These are phyloP conservation scores for Tetropium fuscum DNA, from an alignment of 2,888 invertebrate genomes.

Conservation along the genomic window DNA sequence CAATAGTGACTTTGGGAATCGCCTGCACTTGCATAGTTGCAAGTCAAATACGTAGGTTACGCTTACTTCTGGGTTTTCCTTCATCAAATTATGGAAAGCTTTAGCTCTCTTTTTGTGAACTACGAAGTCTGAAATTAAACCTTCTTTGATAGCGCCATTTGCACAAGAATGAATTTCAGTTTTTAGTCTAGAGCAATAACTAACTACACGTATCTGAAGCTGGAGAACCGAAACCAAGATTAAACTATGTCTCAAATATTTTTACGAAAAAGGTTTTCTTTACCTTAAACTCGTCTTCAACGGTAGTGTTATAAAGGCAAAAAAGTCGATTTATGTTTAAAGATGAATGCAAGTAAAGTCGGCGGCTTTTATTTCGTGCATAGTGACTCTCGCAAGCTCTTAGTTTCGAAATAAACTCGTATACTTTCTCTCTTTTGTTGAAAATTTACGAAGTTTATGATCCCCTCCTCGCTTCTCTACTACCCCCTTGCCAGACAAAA, in stretches of 20 bases:
- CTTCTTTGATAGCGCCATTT: not conserved
- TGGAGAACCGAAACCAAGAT: constrained; percentile 9
- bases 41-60: constrained; percentile 15
- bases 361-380: constrained; percentile 21
- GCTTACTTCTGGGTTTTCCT: constrained; percentile 15
- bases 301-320: constrained; percentile 16
- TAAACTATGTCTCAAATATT: constrained; percentile 24
- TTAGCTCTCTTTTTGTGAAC: constrained; percentile 36
- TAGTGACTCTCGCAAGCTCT: constrained; percentile 29
- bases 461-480: constrained; percentile 18
- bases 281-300: constrained; percentile 9
- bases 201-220: constrained; percentile 8
- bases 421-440: constrained; percentile 14
- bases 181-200: not conserved
- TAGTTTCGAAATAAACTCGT: constrained; percentile 23
- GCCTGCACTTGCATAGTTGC: constrained; percentile 6
- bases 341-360: constrained; percentile 26
- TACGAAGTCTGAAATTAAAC: constrained; percentile 24
- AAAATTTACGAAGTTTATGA: not conserved
- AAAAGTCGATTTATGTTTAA: constrained; percentile 19
- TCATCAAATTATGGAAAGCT: constrained; percentile 36
- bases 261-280: constrained; percentile 25
- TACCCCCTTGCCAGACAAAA: constrained; percentile 13
- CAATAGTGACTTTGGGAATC: constrained; percentile 37
- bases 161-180: constrained; percentile 13